A percentile compares a stretch with the other conserved stretches of the same genome.
Evolutionary conservation across 2,888 invertebrate genomes (phyloP).

Genomic region (Lottia gigantea): DNA sequence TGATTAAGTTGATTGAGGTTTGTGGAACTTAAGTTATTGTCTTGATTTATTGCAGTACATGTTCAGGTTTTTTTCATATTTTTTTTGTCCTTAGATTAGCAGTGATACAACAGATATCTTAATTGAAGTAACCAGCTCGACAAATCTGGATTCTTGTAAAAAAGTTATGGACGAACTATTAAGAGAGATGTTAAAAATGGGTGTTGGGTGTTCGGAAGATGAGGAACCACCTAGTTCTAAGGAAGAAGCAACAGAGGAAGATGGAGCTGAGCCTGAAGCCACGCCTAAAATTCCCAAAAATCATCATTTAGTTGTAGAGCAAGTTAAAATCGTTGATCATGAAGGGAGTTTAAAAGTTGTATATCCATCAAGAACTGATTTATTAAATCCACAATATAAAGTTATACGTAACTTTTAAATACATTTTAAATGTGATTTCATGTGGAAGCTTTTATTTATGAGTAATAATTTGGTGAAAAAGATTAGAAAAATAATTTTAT

Average conservation of each 20-base stretch:
- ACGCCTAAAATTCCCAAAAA: conserved; percentile 34
- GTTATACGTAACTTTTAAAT: conserved; percentile 42
- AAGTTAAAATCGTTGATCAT: conserved; percentile 79
- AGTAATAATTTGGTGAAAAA: no score
- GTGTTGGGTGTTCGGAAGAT: conserved; percentile 43
- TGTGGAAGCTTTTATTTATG: no score
- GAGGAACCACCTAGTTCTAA: conserved; percentile 41
- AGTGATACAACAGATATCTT: conserved; percentile 76
- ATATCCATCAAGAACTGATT: conserved; percentile 83
- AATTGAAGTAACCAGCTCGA: conserved; percentile 81
- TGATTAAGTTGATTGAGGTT: no score
- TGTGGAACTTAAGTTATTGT: no score
- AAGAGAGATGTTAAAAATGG: conserved; percentile 73
- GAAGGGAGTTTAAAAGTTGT: conserved; percentile 80
- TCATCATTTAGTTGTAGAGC: conserved; percentile 70
- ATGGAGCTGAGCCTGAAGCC: conserved; percentile 44
- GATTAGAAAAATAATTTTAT: no score
- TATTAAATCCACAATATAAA: conserved; percentile 61
- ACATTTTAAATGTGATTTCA: no score
- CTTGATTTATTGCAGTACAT: no score
- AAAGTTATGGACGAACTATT: conserved; percentile 78
- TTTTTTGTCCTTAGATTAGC: conserved; percentile 73
- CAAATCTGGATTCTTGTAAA: conserved; percentile 75
- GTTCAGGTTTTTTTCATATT: no score
- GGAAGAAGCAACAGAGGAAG: conserved; percentile 24